Evolutionary conservation across 2,888 invertebrate genomes (phyloP), one percentile per base, ranked within the genome.

Genomic region (Tanypteryx hageni): DNA sequence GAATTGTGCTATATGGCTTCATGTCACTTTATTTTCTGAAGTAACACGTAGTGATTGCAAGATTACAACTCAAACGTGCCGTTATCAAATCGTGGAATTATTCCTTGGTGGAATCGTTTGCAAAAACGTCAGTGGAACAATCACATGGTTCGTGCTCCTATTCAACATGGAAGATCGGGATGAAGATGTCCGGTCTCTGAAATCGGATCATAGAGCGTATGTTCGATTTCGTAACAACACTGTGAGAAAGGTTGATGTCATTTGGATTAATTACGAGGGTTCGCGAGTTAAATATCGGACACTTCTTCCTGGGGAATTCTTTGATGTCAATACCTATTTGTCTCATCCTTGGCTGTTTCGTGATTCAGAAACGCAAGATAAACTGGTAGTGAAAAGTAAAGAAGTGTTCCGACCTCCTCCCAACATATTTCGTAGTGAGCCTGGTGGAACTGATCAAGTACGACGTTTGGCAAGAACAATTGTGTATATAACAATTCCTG

Each of bases 261-360:
- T 97, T 94, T 98, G 98, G 98, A 96, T 98, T 27, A 97, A 98
- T 94, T 98, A 97, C 94, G 95, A 96, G 83, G 98, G 98, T 0
- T 94, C 94, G 0, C 96, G 96, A 68, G 95, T 96, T 3, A 96
- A 96, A 92, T 98, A 97, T 94, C 95, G 95, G 7, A 95, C 96
- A 0, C 94, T 98, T n/a, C 94, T 95, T 0, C 96, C 96, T 0
- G 95, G 95, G 0, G 95, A 95, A 8, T 96, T 95, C 94, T 95
- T 96, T 92, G 97, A 97, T 94, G 96, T 98, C 0, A 97, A 97
- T 94, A 97, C 98, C 0, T 98, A 96, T 94, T 96, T 97, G 18
- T 97, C 97, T 0, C 98, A 98, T 95, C 98, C 98, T 0, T 98
- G 98, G 98, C 96, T 98, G 93, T 98, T 98, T 94, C 95, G 97